Conservation (phyloP, 2,113 vertebrate genomes). For the Picathartes gymnocephalus region DNA sequence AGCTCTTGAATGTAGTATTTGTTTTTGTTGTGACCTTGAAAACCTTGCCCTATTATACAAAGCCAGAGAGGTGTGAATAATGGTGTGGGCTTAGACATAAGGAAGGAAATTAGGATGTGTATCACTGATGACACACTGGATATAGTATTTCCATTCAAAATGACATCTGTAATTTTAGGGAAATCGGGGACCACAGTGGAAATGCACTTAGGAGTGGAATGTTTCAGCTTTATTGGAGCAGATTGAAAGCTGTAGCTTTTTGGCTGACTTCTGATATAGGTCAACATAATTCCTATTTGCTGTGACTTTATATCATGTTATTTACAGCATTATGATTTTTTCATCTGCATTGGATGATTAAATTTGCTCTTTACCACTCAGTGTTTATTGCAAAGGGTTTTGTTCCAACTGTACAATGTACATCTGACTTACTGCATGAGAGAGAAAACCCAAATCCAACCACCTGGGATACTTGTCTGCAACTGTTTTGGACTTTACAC, state of each 20-base stretch:
- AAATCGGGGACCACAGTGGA: not conserved
- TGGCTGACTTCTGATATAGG: slow-evolving; percentile 54
- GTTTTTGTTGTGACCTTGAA: not conserved
- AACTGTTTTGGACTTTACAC: not conserved
- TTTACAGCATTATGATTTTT: slow-evolving; percentile 46
- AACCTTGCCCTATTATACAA: not conserved
- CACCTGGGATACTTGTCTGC: not conserved
- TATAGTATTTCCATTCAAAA: not conserved
- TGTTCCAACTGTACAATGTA: not conserved
- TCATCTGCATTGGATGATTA: slow-evolving; percentile 30
- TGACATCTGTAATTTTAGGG: not conserved
- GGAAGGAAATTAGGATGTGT: not conserved
- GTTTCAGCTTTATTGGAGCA: slow-evolving; percentile 12
- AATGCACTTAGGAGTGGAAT: not conserved
- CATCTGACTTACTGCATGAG: not conserved
- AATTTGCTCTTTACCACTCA: slow-evolving; percentile 6
- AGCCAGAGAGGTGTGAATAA: not conserved
- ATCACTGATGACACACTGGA: not conserved
- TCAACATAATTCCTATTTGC: slow-evolving; percentile 37
- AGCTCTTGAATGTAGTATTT: not conserved
- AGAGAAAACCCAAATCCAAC: not conserved
- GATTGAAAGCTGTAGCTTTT: slow-evolving; percentile 33
- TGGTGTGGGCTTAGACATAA: not conserved
- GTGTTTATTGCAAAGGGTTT: slow-evolving; percentile 5
- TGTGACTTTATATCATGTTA: slow-evolving; percentile 24